Conservation (phyloP, 2,888 invertebrate genomes). For the Diarsia mendica region DNA sequence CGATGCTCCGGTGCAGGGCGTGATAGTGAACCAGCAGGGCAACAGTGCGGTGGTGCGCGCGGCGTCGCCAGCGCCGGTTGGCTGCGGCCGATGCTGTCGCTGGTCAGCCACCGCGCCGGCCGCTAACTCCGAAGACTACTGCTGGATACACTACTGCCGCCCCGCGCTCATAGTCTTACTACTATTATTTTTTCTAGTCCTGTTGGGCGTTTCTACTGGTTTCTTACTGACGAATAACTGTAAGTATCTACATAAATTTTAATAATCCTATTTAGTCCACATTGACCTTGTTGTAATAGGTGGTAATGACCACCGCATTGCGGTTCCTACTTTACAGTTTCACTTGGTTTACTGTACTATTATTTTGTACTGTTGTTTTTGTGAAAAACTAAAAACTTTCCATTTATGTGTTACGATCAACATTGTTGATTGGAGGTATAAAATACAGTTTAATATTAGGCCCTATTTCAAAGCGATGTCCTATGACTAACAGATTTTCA, state of each 20-base stretch:
- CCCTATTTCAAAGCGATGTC: background rate
- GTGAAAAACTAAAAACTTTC: background rate
- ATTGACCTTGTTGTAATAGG: constrained; percentile 53
- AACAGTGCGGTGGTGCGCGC: constrained; percentile 87
- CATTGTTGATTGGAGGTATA: background rate
- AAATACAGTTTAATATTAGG: background rate
- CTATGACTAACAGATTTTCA: background rate
- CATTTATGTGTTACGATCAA: background rate
- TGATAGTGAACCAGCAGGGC: constrained; percentile 89
- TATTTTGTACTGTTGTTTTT: background rate
- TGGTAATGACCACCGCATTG: constrained; percentile 58
- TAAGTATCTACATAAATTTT: constrained; percentile 78
- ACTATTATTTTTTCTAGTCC: constrained; percentile 88
- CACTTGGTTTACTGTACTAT: constrained; percentile 1
- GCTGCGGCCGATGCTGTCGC: constrained; percentile 83
- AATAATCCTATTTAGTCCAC: constrained; percentile 48
- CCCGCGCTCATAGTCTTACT: constrained; percentile 89
- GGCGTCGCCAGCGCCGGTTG: constrained; percentile 72
- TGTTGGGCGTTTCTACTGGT: constrained; percentile 90
- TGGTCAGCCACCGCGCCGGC: constrained; percentile 80
- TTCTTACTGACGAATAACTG: constrained; percentile 91
- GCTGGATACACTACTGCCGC: constrained; percentile 89
- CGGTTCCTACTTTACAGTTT: constrained; percentile 35
- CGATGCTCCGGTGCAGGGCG: constrained; percentile 87
- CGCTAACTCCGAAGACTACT: constrained; percentile 87